phyloP scores from a whole-genome alignment of 2,797 vertebrate species.

The Knipowitschia caucasica region DNA sequence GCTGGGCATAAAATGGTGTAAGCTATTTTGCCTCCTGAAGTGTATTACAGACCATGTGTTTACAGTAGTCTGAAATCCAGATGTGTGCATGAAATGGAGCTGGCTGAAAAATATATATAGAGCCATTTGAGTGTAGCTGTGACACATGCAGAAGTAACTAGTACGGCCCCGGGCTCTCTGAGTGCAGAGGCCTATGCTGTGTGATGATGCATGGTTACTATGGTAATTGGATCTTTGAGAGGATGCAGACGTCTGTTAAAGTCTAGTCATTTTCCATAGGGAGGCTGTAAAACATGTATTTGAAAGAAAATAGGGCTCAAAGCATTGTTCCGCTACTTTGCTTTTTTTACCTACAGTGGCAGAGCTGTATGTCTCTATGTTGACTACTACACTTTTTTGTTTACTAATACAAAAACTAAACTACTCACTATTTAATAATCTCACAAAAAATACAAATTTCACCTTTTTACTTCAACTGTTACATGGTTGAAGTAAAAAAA shows the following conservation, averaged over 20 bases:
- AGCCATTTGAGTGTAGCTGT: constrained; percentile 37
- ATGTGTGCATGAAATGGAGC: constrained; percentile 19
- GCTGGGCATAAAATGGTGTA: background rate
- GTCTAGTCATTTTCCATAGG: constrained; percentile 39
- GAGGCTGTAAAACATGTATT: constrained; percentile 5
- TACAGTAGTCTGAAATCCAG: background rate
- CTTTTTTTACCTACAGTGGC: no score
- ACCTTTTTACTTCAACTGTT: no score
- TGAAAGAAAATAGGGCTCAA: background rate
- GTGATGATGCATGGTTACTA: constrained; percentile 46
- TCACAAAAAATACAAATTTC: no score
- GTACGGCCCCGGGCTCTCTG: constrained; percentile 36
- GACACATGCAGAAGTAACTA: constrained; percentile 28
- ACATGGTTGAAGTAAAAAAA: no score
- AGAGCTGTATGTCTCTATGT: no score
- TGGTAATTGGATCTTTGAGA: constrained; percentile 47
- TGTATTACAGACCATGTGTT: background rate
- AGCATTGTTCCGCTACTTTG: no score
- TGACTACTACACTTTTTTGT: background rate
- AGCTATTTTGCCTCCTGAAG: background rate
- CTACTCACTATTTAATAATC: no score
- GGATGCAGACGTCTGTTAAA: constrained; percentile 38
- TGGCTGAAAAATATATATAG: constrained; percentile 30
- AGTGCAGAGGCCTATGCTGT: constrained; percentile 46
- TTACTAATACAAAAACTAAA: no score